phyloP scores from a whole-genome alignment of 92 coral and sea anemone species.

The Ricordea florida region DNA sequence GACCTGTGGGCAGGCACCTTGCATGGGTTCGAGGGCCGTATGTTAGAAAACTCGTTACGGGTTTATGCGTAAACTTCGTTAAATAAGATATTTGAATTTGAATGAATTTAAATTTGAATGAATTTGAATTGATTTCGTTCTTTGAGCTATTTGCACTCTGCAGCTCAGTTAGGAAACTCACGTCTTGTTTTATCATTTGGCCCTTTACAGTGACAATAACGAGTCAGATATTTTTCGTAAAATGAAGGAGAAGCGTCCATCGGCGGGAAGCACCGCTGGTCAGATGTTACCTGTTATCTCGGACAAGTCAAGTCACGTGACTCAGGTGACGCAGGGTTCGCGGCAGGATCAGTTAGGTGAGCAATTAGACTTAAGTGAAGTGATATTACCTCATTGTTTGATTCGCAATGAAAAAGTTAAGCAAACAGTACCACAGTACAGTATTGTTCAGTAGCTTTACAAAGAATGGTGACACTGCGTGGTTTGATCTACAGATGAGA shows the following conservation, averaged over 20 bases:
- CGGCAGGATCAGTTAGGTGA: conserved; percentile 68
- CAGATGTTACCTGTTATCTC: conserved; percentile 71
- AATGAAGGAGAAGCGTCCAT: conserved; percentile 47
- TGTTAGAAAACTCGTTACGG: no score
- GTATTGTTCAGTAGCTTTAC: no score
- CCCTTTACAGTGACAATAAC: conserved; percentile 39
- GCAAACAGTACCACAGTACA: background rate
- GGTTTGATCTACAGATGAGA: no score
- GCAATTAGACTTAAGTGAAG: background rate
- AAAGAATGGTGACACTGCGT: no score
- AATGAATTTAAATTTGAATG: background rate
- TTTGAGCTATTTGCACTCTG: background rate
- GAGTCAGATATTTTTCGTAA: conserved; percentile 54
- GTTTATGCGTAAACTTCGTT: no score
- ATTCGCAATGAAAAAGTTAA: no score
- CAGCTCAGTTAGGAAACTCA: background rate
- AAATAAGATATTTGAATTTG: no score
- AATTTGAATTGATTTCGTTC: background rate
- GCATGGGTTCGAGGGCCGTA: no score
- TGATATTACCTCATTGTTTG: background rate
- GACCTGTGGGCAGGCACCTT: no score
- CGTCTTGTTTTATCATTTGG: background rate
- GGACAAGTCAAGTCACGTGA: conserved; percentile 59
- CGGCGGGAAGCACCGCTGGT: conserved; percentile 31
- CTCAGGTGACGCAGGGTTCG: conserved; percentile 74